These are phyloP conservation scores for Adrianichthys oophorus DNA, from an alignment of 2,797 vertebrate genomes.

Conservation along the genomic window DNA sequence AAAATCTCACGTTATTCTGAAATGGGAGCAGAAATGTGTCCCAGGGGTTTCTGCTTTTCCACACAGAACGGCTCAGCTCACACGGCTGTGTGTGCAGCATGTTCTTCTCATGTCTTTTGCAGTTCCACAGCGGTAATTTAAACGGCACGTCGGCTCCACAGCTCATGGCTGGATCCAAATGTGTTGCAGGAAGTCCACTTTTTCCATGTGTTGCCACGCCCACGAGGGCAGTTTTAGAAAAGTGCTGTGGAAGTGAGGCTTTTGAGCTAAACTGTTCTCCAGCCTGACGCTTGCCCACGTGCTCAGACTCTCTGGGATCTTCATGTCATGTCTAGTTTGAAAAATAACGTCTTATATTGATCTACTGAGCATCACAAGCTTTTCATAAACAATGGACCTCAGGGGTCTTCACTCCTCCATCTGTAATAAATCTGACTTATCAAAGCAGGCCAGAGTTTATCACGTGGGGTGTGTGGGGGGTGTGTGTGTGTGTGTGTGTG, in stretches of 20 bases:
- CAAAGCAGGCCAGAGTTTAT: slow-evolving; percentile 28
- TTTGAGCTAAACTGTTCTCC: no score
- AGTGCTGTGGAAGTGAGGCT: no score
- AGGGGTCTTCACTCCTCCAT: slow-evolving; percentile 9
- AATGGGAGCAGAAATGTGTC: slow-evolving; percentile 78
- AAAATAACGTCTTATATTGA: no score
- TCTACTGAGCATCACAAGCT: slow-evolving; percentile 16
- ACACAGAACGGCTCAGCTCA: slow-evolving; percentile 17
- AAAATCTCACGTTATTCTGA: slow-evolving; percentile 66
- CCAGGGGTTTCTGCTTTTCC: slow-evolving; percentile 69
- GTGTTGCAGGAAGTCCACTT: slow-evolving; percentile 1
- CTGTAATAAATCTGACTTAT: slow-evolving; percentile 39
- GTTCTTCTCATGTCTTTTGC: background rate
- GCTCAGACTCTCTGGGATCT: no score
- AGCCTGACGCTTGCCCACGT: no score
- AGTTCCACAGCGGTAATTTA: background rate
- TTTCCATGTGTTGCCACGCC: background rate
- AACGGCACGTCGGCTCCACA: background rate
- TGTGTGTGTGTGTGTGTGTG: no score
- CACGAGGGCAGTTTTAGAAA: no score
- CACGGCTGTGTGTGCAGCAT: background rate
- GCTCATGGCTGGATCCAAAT: background rate
- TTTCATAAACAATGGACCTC: slow-evolving; percentile 31
- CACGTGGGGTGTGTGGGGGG: slow-evolving; percentile 16
- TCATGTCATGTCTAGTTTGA: no score